phyloP scores from a whole-genome alignment of 1,140 invertebrate species.

The Augochlora pura region DNA sequence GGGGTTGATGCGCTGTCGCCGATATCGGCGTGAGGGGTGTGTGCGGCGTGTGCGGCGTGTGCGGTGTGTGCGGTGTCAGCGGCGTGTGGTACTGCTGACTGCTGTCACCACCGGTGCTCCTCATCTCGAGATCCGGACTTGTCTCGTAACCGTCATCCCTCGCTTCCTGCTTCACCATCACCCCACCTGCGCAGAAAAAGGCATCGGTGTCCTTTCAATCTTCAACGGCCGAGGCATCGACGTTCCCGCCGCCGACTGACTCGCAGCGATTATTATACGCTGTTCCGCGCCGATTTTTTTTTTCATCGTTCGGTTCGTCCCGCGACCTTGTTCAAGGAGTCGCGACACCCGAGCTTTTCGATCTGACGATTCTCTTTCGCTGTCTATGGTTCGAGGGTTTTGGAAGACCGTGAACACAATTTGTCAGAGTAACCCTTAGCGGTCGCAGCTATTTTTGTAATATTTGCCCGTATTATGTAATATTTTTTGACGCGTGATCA shows the following conservation, averaged over 20 bases:
- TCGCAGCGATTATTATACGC: neutral
- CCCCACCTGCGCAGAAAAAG: constrained; percentile 70
- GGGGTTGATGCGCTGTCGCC: constrained; percentile 78
- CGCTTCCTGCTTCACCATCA: constrained; percentile 85
- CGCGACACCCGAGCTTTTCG: too few species aligned
- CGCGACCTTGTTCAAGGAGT: too few species aligned
- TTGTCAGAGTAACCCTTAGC: too few species aligned
- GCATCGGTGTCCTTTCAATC: constrained; percentile 44
- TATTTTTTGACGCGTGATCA: too few species aligned
- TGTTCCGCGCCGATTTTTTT: too few species aligned
- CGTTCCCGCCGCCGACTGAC: too few species aligned
- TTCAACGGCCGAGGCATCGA: neutral
- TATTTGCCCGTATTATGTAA: too few species aligned
- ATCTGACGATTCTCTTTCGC: too few species aligned
- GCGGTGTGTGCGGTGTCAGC: constrained; percentile 81
- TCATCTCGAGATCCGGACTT: constrained; percentile 87
- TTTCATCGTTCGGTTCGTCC: too few species aligned
- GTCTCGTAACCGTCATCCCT: constrained; percentile 93
- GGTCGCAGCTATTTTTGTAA: too few species aligned
- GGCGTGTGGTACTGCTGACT: constrained; percentile 80
- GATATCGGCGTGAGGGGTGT: constrained; percentile 80
- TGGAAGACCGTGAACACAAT: too few species aligned
- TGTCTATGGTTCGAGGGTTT: too few species aligned
- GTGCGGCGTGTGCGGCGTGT: constrained; percentile 81
- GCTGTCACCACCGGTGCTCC: constrained; percentile 79